A percentile compares a stretch with the other conserved stretches of the same genome.
phyloP scores from a whole-genome alignment of 2,113 vertebrate species.

The Osmerus eperlanus region DNA sequence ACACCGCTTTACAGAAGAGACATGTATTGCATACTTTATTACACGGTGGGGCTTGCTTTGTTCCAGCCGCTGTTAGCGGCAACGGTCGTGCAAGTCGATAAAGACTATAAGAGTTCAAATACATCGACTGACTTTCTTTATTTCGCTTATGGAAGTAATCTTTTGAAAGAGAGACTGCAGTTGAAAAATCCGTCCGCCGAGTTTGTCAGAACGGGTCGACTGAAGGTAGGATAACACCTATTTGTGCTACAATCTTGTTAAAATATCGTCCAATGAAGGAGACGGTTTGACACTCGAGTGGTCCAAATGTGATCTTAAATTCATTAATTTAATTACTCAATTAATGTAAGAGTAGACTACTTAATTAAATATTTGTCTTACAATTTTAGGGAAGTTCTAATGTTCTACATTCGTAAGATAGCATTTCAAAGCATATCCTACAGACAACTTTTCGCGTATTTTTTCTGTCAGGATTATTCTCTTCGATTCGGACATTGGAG shows the following conservation, averaged over 20 bases:
- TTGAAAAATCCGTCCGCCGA: conserved; percentile 22
- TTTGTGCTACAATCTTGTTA: too few species aligned
- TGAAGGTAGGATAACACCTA: conserved; percentile 18
- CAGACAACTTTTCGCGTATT: conserved; percentile 31
- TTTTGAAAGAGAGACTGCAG: conserved; percentile 22
- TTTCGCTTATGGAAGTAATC: conserved; percentile 32
- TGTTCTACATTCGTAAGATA: neutral
- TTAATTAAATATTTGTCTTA: too few species aligned
- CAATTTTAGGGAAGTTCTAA: neutral
- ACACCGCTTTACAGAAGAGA: neutral
- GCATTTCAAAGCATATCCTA: neutral
- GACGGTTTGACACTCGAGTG: too few species aligned
- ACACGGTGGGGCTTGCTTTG: neutral
- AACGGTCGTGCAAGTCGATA: neutral
- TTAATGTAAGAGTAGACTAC: too few species aligned
- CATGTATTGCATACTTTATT: neutral
- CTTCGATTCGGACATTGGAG: conserved; percentile 74
- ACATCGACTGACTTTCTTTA: conserved; percentile 12
- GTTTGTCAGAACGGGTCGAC: conserved; percentile 4
- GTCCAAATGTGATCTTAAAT: too few species aligned
- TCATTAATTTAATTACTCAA: too few species aligned
- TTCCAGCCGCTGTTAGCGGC: neutral
- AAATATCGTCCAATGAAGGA: too few species aligned
- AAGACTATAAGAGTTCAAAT: neutral
- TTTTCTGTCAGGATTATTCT: conserved; percentile 74